Conservation (phyloP, 1,140 invertebrate genomes). For the Magallana ariakensis region DNA sequence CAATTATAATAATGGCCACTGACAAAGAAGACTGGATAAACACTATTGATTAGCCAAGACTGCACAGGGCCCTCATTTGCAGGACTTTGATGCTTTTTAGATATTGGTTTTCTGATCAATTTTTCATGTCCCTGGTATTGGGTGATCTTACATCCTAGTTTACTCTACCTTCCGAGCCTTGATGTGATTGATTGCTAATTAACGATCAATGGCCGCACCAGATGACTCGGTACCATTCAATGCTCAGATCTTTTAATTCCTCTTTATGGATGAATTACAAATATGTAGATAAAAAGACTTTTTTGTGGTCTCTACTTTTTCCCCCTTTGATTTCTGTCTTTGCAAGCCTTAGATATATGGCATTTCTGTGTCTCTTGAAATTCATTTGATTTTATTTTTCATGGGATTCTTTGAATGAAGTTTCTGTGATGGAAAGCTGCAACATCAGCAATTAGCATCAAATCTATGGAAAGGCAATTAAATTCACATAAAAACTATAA, state of each 20-base stretch:
- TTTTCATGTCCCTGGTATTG: conserved; percentile 24
- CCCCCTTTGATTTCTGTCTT: not conserved
- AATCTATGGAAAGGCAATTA: too few relatives aligned
- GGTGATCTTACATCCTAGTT: conserved; percentile 19
- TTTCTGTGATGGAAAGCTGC: not conserved
- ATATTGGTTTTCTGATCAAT: conserved; percentile 35
- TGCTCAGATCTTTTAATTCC: conserved; percentile 24
- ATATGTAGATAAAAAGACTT: conserved; percentile 23
- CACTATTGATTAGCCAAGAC: not conserved
- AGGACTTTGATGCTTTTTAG: conserved; percentile 36
- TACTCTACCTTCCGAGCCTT: not conserved
- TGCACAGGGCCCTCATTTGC: not conserved
- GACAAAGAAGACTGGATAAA: not conserved
- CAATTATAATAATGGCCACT: not conserved
- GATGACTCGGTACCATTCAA: not conserved
- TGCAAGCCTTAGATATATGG: not conserved
- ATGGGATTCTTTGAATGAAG: conserved; percentile 12
- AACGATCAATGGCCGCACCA: conserved; percentile 11
- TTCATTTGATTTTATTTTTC: not conserved
- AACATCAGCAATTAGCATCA: not conserved
- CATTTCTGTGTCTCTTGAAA: not conserved
- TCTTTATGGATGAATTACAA: conserved; percentile 19
- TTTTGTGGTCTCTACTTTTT: not conserved
- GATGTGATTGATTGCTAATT: conserved; percentile 33
- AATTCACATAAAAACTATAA: not conserved